phyloP scores from a whole-genome alignment of 2,888 invertebrate genomes.

The Phalangium opilio region DNA sequence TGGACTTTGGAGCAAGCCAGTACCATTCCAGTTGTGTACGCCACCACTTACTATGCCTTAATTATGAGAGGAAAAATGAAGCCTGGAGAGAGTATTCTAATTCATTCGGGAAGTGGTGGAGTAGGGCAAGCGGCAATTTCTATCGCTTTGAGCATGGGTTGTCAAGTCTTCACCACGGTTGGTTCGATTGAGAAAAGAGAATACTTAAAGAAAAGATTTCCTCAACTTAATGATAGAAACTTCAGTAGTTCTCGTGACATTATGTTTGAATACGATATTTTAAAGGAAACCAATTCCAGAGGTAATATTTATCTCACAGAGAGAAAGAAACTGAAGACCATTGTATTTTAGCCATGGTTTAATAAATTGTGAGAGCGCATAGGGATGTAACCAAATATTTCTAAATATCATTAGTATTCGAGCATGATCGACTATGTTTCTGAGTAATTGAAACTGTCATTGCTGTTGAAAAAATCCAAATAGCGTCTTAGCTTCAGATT shows the following conservation, averaged over 20 bases:
- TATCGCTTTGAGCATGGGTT: constrained; percentile 74
- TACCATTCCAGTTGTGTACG: constrained; percentile 33
- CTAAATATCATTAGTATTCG: too few species aligned
- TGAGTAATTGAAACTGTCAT: constrained; percentile 40
- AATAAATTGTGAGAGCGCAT: too few species aligned
- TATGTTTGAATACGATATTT: constrained; percentile 76
- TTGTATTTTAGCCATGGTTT: too few species aligned
- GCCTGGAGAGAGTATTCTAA: constrained; percentile 24
- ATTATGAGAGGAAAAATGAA: constrained; percentile 32
- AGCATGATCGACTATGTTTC: too few species aligned
- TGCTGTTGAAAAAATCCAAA: too few species aligned
- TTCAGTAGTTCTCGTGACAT: constrained; percentile 85
- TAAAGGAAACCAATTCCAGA: constrained; percentile 65
- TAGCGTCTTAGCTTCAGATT: too few species aligned
- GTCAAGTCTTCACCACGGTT: constrained; percentile 81
- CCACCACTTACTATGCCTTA: constrained; percentile 36
- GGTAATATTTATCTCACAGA: too few species aligned
- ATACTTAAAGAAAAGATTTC: constrained; percentile 74
- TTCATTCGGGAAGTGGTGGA: constrained; percentile 85
- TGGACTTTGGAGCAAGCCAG: constrained; percentile 36
- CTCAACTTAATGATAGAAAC: constrained; percentile 55
- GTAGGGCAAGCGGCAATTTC: constrained; percentile 94
- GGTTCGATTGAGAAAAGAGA: constrained; percentile 68
- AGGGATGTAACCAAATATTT: too few species aligned
- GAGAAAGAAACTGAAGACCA: too few species aligned